Evolutionary conservation across 2,888 invertebrate species (phyloP), one percentile per base, ranked within the genome.

Genomic region (Phalangium opilio): DNA sequence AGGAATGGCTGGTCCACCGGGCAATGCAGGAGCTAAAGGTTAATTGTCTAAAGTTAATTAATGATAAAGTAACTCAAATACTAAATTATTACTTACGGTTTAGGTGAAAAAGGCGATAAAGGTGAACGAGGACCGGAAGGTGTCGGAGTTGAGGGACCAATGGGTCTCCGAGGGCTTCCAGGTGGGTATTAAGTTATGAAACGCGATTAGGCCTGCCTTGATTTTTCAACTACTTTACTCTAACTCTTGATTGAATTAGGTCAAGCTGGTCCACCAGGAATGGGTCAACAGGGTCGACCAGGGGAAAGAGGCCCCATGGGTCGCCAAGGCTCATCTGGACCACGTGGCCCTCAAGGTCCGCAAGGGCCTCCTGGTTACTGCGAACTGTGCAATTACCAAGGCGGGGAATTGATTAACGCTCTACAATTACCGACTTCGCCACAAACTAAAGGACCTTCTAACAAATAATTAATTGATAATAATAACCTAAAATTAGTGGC

Each of bases 221-320:
- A 38, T 17, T 15, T 38, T 38, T 38, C 15, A 38, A 15, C 18
- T 14, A 17, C 3, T 14, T 38, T 38, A 3, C 20, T 20, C 49
- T 47, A 44, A 53, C 66, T 72, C 12, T 20, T 12, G 72, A 55
- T 50, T 44, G 58, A 40, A 41, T 60, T 72, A 50, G 82, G 83
- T 34, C 73, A 75, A n/a, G 70, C 76, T 5, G 86, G 86, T 3
- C 71, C 74, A 34, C 75, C 77, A 47, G 76, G 78, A 8, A 65
- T 74, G 49, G 81, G 81, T 2, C 62, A 70, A 14, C 75, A 76
- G 10, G 82, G 58, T 38, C 52, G 52, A 19, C 56, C 52, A 15
- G 57, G 86, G 1, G 79, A 79, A 52, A 70, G 81, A 61, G 84
- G 84, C 7, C 79, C 80, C 58, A 67, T 77, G 3, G 85, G 84